These are phyloP conservation scores for Muntiacus muntjak DNA, from an alignment of 2,113 vertebrate genomes.

Conservation along the genomic window DNA sequence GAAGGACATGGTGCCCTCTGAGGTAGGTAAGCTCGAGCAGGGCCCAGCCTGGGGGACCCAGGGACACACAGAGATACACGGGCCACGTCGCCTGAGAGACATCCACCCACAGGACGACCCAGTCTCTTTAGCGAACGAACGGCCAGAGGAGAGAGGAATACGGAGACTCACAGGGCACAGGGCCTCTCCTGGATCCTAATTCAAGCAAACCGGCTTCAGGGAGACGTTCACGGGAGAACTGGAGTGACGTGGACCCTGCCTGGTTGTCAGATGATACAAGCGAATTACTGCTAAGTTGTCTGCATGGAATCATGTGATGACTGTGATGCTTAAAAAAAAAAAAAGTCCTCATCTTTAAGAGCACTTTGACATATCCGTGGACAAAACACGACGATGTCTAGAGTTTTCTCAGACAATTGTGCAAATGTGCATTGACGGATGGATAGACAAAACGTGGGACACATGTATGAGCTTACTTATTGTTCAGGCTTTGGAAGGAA, in stretches of 20 bases:
- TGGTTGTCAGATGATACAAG: accelerated
- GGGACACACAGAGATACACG: accelerated
- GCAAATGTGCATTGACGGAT: neutral
- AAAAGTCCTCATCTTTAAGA: neutral
- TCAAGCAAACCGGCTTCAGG: neutral
- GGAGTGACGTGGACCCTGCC: neutral
- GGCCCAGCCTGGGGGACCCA: neutral
- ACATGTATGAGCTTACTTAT: accelerated
- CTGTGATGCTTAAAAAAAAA: neutral
- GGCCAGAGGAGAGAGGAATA: neutral
- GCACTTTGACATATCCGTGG: neutral
- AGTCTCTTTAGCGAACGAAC: neutral
- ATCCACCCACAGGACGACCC: accelerated
- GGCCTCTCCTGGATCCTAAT: neutral
- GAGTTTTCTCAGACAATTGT: neutral
- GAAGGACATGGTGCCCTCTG: accelerated
- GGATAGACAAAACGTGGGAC: no score
- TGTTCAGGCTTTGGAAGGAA: neutral
- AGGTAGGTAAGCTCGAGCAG: accelerated
- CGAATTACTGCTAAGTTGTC: no score
- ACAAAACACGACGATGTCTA: neutral
- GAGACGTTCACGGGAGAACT: neutral
- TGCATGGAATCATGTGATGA: neutral
- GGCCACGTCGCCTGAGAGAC: accelerated
- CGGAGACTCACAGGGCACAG: neutral